Percentiles rank a stretch among this genome's conserved stretches.
phyloP scores from a whole-genome alignment of 2,888 invertebrate genomes.

The Hydroisotoma schaefferi region DNA sequence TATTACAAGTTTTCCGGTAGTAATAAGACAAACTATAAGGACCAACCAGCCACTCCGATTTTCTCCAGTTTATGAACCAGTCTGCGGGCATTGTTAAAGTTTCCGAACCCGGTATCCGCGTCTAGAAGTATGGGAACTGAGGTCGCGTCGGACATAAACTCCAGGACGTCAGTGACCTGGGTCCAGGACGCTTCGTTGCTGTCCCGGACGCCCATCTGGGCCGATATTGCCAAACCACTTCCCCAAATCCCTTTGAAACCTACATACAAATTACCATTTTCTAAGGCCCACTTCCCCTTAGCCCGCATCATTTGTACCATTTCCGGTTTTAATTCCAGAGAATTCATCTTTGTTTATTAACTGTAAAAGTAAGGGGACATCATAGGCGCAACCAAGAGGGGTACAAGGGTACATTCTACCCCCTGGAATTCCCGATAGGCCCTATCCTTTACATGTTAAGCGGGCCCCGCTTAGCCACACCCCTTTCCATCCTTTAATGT shows the following conservation, averaged over 20 bases:
- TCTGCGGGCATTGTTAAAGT: constrained; percentile 55
- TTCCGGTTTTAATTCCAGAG: too few relatives aligned
- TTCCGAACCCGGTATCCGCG: constrained; percentile 56
- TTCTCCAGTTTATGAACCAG: constrained; percentile 54
- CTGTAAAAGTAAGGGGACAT: too few relatives aligned
- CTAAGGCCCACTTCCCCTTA: too few relatives aligned
- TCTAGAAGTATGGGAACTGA: constrained; percentile 54
- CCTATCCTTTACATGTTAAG: too few relatives aligned
- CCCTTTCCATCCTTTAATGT: too few relatives aligned
- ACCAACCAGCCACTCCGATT: constrained; percentile 53
- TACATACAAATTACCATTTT: too few relatives aligned
- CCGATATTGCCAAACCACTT: constrained; percentile 54
- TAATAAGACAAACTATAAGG: neutral
- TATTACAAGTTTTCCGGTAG: neutral
- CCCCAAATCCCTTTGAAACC: constrained; percentile 54
- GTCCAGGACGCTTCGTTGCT: constrained; percentile 56
- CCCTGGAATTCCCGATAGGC: too few relatives aligned
- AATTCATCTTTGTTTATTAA: too few relatives aligned
- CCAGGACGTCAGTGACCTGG: constrained; percentile 53
- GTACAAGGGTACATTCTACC: too few relatives aligned
- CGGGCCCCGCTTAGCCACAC: too few relatives aligned
- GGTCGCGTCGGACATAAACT: constrained; percentile 55
- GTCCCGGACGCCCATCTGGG: constrained; percentile 54
- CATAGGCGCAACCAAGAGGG: too few relatives aligned
- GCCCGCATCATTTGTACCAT: too few relatives aligned